A percentile compares a stretch with the other conserved stretches of the same genome.
These are phyloP conservation scores for Chirona hameri DNA, from an alignment of 2,888 invertebrate genomes.

Conservation along the genomic window DNA sequence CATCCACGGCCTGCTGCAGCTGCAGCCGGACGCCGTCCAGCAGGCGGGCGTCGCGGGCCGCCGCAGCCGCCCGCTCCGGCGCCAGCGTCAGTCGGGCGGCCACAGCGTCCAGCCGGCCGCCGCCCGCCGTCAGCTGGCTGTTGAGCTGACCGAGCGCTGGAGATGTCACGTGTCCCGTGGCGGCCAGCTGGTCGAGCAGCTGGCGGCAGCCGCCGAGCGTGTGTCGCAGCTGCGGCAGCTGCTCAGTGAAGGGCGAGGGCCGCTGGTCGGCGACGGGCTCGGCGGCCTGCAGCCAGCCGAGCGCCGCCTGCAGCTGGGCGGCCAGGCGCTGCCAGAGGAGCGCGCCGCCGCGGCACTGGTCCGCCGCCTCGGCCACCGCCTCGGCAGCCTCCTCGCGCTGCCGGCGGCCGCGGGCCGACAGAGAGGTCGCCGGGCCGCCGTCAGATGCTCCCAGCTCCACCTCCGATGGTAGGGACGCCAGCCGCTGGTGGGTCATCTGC, in stretches of 20 bases:
- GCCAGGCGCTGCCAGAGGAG: constrained; percentile 71
- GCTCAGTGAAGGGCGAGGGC: constrained; percentile 49
- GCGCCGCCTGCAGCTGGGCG: constrained; percentile 78
- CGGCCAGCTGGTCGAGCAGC: background rate
- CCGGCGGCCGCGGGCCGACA: constrained; percentile 62
- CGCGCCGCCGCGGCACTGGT: constrained; percentile 68
- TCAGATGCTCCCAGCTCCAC: background rate
- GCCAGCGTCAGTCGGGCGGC: background rate
- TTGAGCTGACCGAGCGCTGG: background rate
- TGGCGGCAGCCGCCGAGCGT: background rate
- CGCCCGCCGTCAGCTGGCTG: background rate
- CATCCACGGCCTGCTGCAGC: background rate
- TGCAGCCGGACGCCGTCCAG: background rate
- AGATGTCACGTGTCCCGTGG: background rate
- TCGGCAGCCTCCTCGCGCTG: constrained; percentile 72
- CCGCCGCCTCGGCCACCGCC: constrained; percentile 73
- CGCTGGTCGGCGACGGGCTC: constrained; percentile 46
- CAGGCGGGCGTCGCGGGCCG: constrained; percentile 33
- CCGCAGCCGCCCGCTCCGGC: background rate
- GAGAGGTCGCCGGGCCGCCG: background rate
- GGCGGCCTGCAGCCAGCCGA: constrained; percentile 74
- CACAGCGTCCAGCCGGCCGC: background rate
- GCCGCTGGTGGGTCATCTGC: background rate
- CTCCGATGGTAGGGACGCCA: background rate
- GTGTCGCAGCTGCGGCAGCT: background rate